These are phyloP conservation scores for Lepidonotus clava DNA, from an alignment of 2,888 invertebrate species.

Conservation along the genomic window DNA sequence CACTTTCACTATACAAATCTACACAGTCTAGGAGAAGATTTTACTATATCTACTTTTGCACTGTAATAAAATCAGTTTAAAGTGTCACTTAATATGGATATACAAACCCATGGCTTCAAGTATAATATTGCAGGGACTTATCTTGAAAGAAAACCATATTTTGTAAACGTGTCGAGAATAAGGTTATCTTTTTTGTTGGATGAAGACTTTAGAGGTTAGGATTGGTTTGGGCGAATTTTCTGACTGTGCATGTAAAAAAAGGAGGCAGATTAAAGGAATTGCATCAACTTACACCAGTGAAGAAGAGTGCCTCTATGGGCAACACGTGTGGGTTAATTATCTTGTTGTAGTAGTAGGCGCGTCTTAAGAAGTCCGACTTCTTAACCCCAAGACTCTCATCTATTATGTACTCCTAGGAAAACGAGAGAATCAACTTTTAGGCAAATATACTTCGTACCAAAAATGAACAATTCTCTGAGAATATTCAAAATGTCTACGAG, in stretches of 20 bases:
- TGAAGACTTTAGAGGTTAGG: too few relatives aligned
- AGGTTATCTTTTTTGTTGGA: too few relatives aligned
- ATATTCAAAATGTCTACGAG: too few relatives aligned
- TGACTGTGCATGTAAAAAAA: neutral
- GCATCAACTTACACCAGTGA: slow-evolving; percentile 15
- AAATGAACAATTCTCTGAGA: too few relatives aligned
- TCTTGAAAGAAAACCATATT: too few relatives aligned
- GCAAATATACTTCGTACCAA: too few relatives aligned
- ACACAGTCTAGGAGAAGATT: neutral
- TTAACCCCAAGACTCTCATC: slow-evolving; percentile 69
- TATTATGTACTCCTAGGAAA: slow-evolving; percentile 72
- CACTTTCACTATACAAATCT: neutral
- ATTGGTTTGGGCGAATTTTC: too few relatives aligned
- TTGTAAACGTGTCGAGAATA: too few relatives aligned
- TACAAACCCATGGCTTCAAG: too few relatives aligned
- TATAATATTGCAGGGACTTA: too few relatives aligned
- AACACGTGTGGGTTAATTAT: slow-evolving; percentile 49
- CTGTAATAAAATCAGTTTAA: too few relatives aligned
- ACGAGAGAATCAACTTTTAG: neutral
- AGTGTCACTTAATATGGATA: too few relatives aligned
- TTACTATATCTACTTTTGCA: neutral
- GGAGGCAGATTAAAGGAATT: neutral
- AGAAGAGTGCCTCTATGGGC: slow-evolving; percentile 6
- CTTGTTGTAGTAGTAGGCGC: slow-evolving; percentile 66
- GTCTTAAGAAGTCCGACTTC: slow-evolving; percentile 71